Percentiles rank a stretch among this genome's conserved stretches.
Evolutionary conservation across 2,113 vertebrate species (phyloP).

Genomic region (Aptenodytes forsteri): DNA sequence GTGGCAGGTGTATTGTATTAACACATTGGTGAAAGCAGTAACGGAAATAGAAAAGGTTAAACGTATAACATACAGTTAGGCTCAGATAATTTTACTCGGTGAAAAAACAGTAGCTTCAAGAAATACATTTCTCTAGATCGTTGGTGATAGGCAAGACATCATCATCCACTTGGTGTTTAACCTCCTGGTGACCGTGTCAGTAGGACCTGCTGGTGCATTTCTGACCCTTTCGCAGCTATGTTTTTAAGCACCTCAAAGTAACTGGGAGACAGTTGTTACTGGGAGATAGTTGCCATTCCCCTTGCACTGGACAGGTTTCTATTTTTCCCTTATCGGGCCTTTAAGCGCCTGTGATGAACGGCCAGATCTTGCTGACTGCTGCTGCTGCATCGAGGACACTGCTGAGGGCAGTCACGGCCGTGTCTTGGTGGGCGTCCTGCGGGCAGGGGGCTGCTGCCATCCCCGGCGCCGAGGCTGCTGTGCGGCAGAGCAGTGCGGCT

Average conservation of each 20-base stretch:
- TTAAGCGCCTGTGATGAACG: neutral
- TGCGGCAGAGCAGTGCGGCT: neutral
- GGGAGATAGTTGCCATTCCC: neutral
- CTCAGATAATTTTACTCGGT: neutral
- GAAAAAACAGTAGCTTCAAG: neutral
- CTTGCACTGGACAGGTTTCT: neutral
- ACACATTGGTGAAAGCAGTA: neutral
- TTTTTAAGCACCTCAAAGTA: neutral
- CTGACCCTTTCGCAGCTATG: neutral
- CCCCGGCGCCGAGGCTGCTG: neutral
- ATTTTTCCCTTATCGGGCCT: neutral
- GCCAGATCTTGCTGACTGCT: neutral
- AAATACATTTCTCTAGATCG: neutral
- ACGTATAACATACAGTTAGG: neutral
- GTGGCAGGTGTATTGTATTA: neutral
- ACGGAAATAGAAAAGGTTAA: neutral
- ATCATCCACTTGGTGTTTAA: neutral
- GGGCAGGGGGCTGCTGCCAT: neutral
- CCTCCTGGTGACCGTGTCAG: fast-evolving
- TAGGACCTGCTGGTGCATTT: neutral
- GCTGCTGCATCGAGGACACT: fast-evolving
- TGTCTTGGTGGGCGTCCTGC: neutral
- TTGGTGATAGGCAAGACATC: neutral
- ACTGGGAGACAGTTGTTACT: neutral
- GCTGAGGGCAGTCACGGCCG: fast-evolving